phyloP scores from a whole-genome alignment of 2,888 invertebrate species.

The Hartigia nigra region DNA sequence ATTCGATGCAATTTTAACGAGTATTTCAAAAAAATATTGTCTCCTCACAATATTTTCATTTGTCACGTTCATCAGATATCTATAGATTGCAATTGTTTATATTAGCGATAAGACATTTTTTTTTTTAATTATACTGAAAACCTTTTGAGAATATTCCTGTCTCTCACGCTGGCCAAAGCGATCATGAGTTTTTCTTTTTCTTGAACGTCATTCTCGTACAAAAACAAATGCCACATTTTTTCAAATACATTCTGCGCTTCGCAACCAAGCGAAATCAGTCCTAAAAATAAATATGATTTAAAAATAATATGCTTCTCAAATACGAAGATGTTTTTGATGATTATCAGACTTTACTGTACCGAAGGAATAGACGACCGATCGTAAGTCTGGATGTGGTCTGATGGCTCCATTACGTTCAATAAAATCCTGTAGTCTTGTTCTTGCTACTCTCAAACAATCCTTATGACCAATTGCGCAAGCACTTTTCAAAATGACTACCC shows the following conservation, averaged over 20 bases:
- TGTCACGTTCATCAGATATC: constrained; percentile 32
- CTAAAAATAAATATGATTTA: not conserved
- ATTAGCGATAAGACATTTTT: no score
- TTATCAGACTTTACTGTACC: constrained; percentile 22
- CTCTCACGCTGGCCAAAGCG: constrained; percentile 33
- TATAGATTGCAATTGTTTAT: constrained; percentile 7
- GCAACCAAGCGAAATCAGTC: not conserved
- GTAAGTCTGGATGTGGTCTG: constrained; percentile 33
- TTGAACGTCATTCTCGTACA: constrained; percentile 32
- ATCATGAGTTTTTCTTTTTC: constrained; percentile 38
- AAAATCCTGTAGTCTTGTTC: constrained; percentile 20
- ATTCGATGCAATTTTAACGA: constrained; percentile 37
- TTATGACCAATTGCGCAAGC: constrained; percentile 39
- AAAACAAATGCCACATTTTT: constrained; percentile 33
- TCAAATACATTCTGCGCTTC: constrained; percentile 14
- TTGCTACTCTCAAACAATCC: constrained; percentile 34
- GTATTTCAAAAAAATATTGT: constrained; percentile 35
- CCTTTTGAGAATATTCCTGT: constrained; percentile 33
- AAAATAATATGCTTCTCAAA: not conserved
- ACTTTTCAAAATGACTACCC: constrained; percentile 34
- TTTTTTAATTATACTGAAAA: not conserved
- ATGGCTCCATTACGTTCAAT: constrained; percentile 1
- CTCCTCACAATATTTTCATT: constrained; percentile 37
- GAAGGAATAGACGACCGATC: constrained; percentile 38
- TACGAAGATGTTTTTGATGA: not conserved